phyloP scores from a whole-genome alignment of 1,140 invertebrate species.

The Drosophila pandora region DNA sequence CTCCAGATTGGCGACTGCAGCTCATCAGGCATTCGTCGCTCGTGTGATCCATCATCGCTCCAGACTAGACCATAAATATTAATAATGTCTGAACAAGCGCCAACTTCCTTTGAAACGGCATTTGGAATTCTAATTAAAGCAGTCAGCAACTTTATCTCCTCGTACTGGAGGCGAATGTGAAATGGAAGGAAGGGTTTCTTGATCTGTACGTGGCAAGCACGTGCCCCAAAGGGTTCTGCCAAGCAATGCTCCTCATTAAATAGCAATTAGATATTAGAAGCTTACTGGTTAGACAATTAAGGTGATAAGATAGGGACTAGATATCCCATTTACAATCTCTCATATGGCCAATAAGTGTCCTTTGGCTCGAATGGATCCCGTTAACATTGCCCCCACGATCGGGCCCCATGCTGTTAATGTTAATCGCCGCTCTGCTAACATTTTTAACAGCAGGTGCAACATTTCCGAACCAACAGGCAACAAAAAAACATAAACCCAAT shows the following conservation, averaged over 20 bases:
- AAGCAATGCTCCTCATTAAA: not conserved
- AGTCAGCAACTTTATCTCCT: constrained; percentile 72
- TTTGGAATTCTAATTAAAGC: constrained; percentile 80
- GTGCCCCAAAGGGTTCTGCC: constrained; percentile 41
- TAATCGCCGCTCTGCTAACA: constrained; percentile 53
- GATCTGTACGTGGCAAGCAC: constrained; percentile 44
- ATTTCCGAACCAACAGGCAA: constrained; percentile 31
- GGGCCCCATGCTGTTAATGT: constrained; percentile 64
- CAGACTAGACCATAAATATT: constrained; percentile 76
- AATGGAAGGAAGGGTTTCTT: constrained; percentile 53
- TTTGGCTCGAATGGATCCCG: constrained; percentile 16
- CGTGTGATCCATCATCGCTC: constrained; percentile 51
- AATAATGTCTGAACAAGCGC: constrained; percentile 71
- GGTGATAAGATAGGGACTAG: not conserved
- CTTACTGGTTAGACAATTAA: not conserved
- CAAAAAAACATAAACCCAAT: constrained; percentile 44
- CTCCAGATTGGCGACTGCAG: constrained; percentile 43
- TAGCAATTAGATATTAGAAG: not conserved
- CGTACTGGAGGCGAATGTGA: constrained; percentile 34
- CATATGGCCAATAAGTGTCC: constrained; percentile 1
- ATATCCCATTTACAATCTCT: not conserved
- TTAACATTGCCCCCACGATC: constrained; percentile 26
- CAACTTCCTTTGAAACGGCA: constrained; percentile 77
- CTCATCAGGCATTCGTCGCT: constrained; percentile 62
- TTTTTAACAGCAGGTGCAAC: constrained; percentile 64